phyloP scores from a whole-genome alignment of 2,888 invertebrate species.

The Abrostola tripartita region DNA sequence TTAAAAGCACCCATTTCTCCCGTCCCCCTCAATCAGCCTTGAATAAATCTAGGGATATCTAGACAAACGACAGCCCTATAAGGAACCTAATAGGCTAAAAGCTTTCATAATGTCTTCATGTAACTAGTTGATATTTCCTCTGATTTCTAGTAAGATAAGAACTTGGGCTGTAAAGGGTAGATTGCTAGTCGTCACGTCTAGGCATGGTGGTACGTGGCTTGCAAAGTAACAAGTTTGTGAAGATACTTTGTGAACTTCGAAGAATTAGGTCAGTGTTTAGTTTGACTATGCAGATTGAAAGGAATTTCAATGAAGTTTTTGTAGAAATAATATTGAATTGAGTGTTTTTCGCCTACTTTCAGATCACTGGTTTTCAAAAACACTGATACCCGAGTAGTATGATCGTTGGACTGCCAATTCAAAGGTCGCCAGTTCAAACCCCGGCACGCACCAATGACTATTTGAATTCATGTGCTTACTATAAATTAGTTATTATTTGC shows the following conservation, averaged over 20 bases:
- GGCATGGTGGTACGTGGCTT: slow-evolving; percentile 31
- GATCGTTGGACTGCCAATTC: no score
- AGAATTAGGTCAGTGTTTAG: slow-evolving; percentile 38
- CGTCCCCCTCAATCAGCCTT: no score
- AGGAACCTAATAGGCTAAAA: slow-evolving; percentile 40
- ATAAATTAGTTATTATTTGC: no score
- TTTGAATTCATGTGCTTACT: no score
- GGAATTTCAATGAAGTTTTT: slow-evolving; percentile 30
- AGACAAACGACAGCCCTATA: slow-evolving; percentile 8
- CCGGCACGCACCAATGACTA: no score
- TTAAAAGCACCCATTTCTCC: no score
- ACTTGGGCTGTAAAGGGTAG: slow-evolving; percentile 41
- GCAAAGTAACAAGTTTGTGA: slow-evolving; percentile 47
- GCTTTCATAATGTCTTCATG: slow-evolving; percentile 47
- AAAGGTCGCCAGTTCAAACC: no score
- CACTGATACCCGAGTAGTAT: no score
- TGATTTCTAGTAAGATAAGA: slow-evolving; percentile 43
- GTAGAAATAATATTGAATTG: background rate
- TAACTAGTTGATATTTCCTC: slow-evolving; percentile 35
- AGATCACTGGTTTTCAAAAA: no score
- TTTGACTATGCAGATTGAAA: slow-evolving; percentile 31
- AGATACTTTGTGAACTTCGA: slow-evolving; percentile 38
- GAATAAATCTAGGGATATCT: no score
- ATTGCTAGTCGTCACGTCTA: slow-evolving; percentile 42
- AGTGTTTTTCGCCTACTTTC: no score